phyloP scores from a whole-genome alignment of 2,888 invertebrate genomes.

The Hirtodrosophila duncani region DNA sequence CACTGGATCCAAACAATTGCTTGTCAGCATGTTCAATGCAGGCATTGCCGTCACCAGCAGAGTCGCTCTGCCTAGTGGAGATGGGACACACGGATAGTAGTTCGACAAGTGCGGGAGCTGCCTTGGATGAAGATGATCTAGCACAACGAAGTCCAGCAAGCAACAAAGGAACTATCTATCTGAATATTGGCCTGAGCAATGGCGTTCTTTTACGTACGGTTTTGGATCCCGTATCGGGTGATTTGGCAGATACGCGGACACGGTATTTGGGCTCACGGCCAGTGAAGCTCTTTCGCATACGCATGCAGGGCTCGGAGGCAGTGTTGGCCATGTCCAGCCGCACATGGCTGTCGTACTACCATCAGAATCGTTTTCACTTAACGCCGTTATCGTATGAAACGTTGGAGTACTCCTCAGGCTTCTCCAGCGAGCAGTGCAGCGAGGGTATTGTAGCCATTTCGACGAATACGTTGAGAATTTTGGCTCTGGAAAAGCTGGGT shows the following conservation, averaged over 20 bases:
- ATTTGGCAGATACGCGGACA: slow-evolving; percentile 97
- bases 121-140: slow-evolving; percentile 78
- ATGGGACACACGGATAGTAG: slow-evolving; percentile 86
- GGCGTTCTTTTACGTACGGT: slow-evolving; percentile 96
- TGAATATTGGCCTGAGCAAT: slow-evolving; percentile 98
- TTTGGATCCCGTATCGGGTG: slow-evolving; percentile 96
- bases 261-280: slow-evolving; percentile 97
- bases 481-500: slow-evolving; percentile 98
- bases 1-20: slow-evolving; percentile 97
- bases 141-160: slow-evolving; percentile 76
- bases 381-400: slow-evolving; percentile 98
- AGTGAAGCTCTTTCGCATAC: slow-evolving; percentile 96
- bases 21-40: slow-evolving; percentile 97
- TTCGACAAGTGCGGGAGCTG: slow-evolving; percentile 79
- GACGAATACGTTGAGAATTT: slow-evolving; percentile 96
- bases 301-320: slow-evolving; percentile 97
- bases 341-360: slow-evolving; percentile 98
- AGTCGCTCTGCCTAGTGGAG: slow-evolving; percentile 97
- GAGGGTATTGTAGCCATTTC: slow-evolving; percentile 99
- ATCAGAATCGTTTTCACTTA: slow-evolving; percentile 96
- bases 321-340: slow-evolving; percentile 98
- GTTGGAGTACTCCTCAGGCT: slow-evolving; percentile 97
- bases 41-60: slow-evolving; percentile 95
- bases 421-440: slow-evolving; percentile 97
- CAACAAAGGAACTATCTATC: slow-evolving; percentile 87